These are phyloP conservation scores for Oryzaephilus surinamensis DNA, from an alignment of 1,140 invertebrate genomes.

Conservation along the genomic window DNA sequence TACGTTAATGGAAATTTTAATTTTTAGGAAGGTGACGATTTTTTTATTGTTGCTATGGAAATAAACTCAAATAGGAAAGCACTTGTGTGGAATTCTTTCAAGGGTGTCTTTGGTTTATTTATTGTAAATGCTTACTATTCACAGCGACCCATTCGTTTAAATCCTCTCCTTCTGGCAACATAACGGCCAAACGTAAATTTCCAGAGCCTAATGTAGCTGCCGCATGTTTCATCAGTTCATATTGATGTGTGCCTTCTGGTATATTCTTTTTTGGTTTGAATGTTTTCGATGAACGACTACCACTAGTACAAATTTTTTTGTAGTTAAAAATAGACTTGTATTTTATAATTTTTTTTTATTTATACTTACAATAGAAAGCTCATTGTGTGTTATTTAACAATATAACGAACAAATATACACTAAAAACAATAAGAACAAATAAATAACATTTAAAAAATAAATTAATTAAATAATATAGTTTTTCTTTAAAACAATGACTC, in stretches of 20 bases:
- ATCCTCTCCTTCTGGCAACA: slow-evolving; percentile 97
- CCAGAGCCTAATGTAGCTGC: slow-evolving; percentile 96
- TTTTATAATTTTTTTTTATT: too few relatives aligned
- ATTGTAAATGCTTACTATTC: too few relatives aligned
- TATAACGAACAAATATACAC: slow-evolving; percentile 1
- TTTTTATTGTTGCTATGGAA: too few relatives aligned
- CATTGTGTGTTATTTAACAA: slow-evolving; percentile 23
- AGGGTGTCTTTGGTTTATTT: too few relatives aligned
- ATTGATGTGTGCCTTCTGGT: slow-evolving; percentile 96
- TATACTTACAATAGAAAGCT: slow-evolving; percentile 39
- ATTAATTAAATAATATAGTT: too few relatives aligned
- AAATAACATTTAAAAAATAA: too few relatives aligned
- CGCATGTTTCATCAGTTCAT: slow-evolving; percentile 99
- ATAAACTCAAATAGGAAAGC: background rate
- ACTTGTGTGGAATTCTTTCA: background rate
- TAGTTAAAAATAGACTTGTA: slow-evolving; percentile 1
- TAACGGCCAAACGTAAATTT: slow-evolving; percentile 89
- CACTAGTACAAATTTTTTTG: slow-evolving; percentile 34
- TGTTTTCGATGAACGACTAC: slow-evolving; percentile 86
- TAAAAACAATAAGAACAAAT: slow-evolving; percentile 1
- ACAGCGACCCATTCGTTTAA: slow-evolving; percentile 99
- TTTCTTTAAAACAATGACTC: too few relatives aligned
- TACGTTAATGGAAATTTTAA: too few relatives aligned
- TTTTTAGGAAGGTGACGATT: background rate
- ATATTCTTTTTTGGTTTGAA: slow-evolving; percentile 99